A percentile compares a stretch with the other conserved stretches of the same genome.
Evolutionary conservation across 1,140 invertebrate species (phyloP).

Genomic region (Mesaphorura yosii): DNA sequence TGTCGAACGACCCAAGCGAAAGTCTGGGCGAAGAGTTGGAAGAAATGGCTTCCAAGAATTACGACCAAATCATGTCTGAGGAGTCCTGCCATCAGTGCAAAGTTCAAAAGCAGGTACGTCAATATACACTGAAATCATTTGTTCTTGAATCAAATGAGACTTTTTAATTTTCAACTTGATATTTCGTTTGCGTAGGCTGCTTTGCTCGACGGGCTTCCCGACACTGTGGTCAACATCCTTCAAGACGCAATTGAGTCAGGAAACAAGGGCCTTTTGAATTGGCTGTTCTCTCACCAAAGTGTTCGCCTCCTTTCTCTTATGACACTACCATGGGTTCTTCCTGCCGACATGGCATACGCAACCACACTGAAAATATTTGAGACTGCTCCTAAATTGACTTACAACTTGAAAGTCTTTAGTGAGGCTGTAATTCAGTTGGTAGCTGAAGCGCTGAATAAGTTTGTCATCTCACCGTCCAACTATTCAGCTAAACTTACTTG

Average conservation of each 20-base stretch:
- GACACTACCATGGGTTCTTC: conserved; percentile 68
- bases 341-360: conserved; percentile 70
- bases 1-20: conserved; percentile 69
- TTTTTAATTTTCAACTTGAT: too few species aligned
- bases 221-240: conserved; percentile 70
- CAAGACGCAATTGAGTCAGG: conserved; percentile 83
- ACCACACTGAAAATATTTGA: conserved; percentile 62
- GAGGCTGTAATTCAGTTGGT: conserved; percentile 47
- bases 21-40: conserved; percentile 57
- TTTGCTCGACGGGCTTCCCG: conserved; percentile 68
- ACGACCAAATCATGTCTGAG: conserved; percentile 39
- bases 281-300: conserved; percentile 70
- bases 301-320: conserved; percentile 66
- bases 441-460: conserved; percentile 29
- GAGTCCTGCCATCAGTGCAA: conserved; percentile 72
- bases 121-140: too few species aligned
- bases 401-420: conserved; percentile 42
- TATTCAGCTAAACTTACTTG: conserved; percentile 49
- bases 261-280: conserved; percentile 78
- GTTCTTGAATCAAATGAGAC: too few species aligned
- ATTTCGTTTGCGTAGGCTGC: conserved; percentile 74
- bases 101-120: conserved; percentile 60
- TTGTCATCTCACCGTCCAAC: conserved; percentile 20
- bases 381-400: conserved; percentile 46
- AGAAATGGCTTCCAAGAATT: conserved; percentile 27